Percentiles rank a stretch among this genome's conserved stretches.
Evolutionary conservation across 2,888 invertebrate species (phyloP).

Genomic region (Cephus pygmeus): DNA sequence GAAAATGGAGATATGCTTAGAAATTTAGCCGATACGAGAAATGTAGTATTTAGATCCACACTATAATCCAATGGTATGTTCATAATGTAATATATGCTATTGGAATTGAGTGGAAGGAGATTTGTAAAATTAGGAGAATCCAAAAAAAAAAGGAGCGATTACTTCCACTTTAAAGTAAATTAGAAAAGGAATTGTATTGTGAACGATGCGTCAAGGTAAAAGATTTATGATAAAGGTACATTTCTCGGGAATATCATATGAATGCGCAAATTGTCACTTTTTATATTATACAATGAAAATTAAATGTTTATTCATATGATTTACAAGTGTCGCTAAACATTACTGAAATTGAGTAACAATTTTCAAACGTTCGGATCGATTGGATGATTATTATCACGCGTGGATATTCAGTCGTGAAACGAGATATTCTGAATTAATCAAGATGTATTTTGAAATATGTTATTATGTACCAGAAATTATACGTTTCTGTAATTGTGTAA

Average conservation of each 20-base stretch:
- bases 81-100: background rate
- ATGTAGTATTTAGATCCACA: background rate
- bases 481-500: background rate
- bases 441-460: background rate
- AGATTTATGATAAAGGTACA: background rate
- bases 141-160: background rate
- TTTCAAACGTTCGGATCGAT: background rate
- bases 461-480: background rate
- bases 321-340: background rate
- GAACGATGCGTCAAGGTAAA: background rate
- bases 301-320: background rate
- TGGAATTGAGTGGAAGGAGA: background rate
- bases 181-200: background rate
- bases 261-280: background rate
- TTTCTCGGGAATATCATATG: background rate
- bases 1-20: background rate
- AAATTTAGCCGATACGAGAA: slow-evolving; percentile 1
- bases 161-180: background rate
- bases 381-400: background rate
- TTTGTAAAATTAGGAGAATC: background rate
- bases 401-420: background rate
- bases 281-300: background rate
- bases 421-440: background rate
- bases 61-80: background rate
- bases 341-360: background rate